Base-by-base conservation (phyloP, 1,140 invertebrate genomes). In the Drosophila persimilis region DNA sequence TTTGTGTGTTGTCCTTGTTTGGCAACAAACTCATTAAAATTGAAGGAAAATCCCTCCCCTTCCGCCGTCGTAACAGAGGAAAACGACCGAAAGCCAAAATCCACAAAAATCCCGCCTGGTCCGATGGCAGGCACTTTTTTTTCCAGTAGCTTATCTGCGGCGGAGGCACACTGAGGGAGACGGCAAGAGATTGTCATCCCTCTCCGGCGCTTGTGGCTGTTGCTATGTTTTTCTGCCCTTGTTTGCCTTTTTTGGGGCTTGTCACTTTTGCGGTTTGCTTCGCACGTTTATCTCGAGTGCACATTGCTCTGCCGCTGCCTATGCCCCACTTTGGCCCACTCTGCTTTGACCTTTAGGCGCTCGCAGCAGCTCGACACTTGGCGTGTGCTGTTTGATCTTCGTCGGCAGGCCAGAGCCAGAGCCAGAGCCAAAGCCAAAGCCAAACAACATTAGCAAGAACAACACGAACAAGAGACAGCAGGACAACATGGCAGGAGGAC, bases 231-330 rank as follows among this genome's bases (percentile, higher is more conserved):
- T 59, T 70, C 48, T 51, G 26, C 50, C 26, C 17, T 15, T 83
- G 73, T 66, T 74, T 70, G 79, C 57, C 44, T 74, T 84, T 83
- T 75, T 43, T 73, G 69, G 70, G 50, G 70, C 62, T 84, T 80
- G 80, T 85, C 80, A 84, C 80, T 79, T 86, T 80, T 86, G 80
- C 73, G 80, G 80, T 86, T 76, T 54, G 64, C 63, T 69, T 80
- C 73, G 77, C 81, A 85, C 77, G 81, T 77, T 85, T 85, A 85
- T 85, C 81, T 86, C 61, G 63, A 73, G 70, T 66, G 73, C 61
- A 61, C 80, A 85, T 59, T 67, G 65, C 65, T 56, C 31, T 22
- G 29, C 15, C 44, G 8, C 39, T 2, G 31, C 22, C 22, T 43
- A 6, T 20, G 50, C 26, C 45, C 24, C 29, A 15, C 26, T 43